A percentile compares a stretch with the other conserved stretches of the same genome.
These are phyloP conservation scores for Clusia tigrina DNA, from an alignment of 2,888 invertebrate genomes.

Conservation along the genomic window DNA sequence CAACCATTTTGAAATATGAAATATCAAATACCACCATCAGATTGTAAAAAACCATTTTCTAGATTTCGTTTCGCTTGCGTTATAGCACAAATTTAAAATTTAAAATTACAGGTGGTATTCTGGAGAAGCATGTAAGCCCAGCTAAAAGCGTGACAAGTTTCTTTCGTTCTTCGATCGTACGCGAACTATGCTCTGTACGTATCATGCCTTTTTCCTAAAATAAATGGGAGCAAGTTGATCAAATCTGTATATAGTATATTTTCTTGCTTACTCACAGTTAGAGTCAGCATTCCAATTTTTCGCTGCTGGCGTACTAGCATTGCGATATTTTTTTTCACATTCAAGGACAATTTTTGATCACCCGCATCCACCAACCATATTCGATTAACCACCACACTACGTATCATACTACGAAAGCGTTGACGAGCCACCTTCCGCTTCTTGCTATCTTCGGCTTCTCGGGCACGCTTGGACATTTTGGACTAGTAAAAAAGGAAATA, in stretches of 20 bases:
- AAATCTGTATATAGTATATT: neutral
- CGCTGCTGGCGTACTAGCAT: slow-evolving; percentile 66
- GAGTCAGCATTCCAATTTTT: slow-evolving; percentile 66
- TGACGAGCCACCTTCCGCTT: slow-evolving; percentile 66
- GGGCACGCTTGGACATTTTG: slow-evolving; percentile 37
- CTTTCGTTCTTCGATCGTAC: slow-evolving; percentile 70
- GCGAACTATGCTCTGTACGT: slow-evolving; percentile 67
- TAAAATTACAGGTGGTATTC: slow-evolving; percentile 67
- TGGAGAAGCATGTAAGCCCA: slow-evolving; percentile 70
- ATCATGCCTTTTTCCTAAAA: slow-evolving; percentile 71
- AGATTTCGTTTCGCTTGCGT: neutral
- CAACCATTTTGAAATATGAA: no score
- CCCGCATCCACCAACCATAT: slow-evolving; percentile 45
- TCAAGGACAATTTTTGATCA: slow-evolving; percentile 41
- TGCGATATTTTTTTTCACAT: slow-evolving; percentile 66
- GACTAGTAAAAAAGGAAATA: neutral
- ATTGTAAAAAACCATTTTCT: neutral
- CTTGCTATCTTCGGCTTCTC: slow-evolving; percentile 32
- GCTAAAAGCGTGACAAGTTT: slow-evolving; percentile 69
- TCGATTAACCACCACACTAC: slow-evolving; percentile 68
- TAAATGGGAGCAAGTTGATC: neutral
- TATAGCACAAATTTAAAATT: slow-evolving; percentile 8
- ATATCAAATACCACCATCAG: no score
- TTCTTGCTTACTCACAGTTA: slow-evolving; percentile 59
- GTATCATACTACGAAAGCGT: slow-evolving; percentile 68